Base-by-base conservation (phyloP, 2,888 invertebrate genomes). In the Acrobasis repandana region DNA sequence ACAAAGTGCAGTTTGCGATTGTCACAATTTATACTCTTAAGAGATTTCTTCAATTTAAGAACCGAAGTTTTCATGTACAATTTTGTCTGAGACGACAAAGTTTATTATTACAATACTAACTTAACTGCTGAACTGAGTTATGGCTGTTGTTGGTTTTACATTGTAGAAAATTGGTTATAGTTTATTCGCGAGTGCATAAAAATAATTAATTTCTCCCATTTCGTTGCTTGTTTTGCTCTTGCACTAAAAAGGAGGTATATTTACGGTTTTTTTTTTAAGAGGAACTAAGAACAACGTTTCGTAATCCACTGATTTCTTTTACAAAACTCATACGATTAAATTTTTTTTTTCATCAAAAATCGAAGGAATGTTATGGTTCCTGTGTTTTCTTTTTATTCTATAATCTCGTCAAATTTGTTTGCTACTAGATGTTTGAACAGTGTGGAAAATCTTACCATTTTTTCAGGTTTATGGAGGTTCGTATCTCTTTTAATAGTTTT, bases 1-100 rank as follows among this genome's bases (percentile, higher is more conserved):
- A 64, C 58, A 62, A 60, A 65, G 61, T 71, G 69, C 70, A 66
- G 66, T 71, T 69, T 67, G 72, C 65, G 67, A 69, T 70, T 70
- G 68, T 65, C 65, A 69, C 70, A 73, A 73, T 74, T 76, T 76
- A 71, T 73, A 69, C 61, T 52, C 65, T 51, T 66, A 54, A 20
- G 65, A 71, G 73, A 73, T 69, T 67, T 63, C 62, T 69, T 63
- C 76, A 73, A 72, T 75, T 77, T 73, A 68, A 74, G 69, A 63
- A 67, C 60, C 61, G 38, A 52, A 63, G 65, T 67, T 68, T 62
- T 66, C 65, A 65, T 66, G 64, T 67, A 64, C 67, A 64, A 67
- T 69, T 65, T 63, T 56, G 51, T 65, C 64, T 61, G 63, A 54
- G 63, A 61, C 61, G 61, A 64, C 49, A 56, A 65, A 67, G 61